Conservation (phyloP, 1,140 invertebrate genomes). For the Oryctes rhinoceros region DNA sequence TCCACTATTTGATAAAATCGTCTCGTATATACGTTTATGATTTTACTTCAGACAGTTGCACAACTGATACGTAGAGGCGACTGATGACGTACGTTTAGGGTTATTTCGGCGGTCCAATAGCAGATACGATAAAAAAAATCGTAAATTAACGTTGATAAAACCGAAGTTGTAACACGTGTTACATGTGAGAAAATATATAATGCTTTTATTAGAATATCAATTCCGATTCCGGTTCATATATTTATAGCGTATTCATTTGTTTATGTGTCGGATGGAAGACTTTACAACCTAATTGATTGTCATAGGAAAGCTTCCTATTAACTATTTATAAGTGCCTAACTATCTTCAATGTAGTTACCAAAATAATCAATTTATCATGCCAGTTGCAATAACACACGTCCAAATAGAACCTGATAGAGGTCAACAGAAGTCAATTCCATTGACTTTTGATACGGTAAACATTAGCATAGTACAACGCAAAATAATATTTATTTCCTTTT, state of each 20-base stretch:
- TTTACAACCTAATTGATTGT: no score
- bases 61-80: not conserved
- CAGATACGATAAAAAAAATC: slow-evolving; percentile 23
- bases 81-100: not conserved
- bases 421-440: slow-evolving; percentile 21
- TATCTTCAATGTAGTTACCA: not conserved
- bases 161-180: slow-evolving; percentile 15
- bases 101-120: not conserved
- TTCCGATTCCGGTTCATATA: not conserved
- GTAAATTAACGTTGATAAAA: slow-evolving; percentile 2
- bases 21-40: no score
- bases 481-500: slow-evolving; percentile 15
- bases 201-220: not conserved
- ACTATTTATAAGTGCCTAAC: no score
- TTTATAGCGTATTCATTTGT: not conserved
- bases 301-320: no score
- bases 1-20: no score
- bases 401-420: slow-evolving; percentile 4
- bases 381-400: no score
- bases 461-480: not conserved
- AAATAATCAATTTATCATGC: not conserved
- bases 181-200: not conserved
- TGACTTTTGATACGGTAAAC: slow-evolving; percentile 6
- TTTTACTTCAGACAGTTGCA: no score
- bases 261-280: not conserved